Percentiles rank a stretch among this genome's conserved stretches.
These are phyloP conservation scores for Stegastes partitus DNA, from an alignment of 2,113 vertebrate genomes.

Conservation along the genomic window DNA sequence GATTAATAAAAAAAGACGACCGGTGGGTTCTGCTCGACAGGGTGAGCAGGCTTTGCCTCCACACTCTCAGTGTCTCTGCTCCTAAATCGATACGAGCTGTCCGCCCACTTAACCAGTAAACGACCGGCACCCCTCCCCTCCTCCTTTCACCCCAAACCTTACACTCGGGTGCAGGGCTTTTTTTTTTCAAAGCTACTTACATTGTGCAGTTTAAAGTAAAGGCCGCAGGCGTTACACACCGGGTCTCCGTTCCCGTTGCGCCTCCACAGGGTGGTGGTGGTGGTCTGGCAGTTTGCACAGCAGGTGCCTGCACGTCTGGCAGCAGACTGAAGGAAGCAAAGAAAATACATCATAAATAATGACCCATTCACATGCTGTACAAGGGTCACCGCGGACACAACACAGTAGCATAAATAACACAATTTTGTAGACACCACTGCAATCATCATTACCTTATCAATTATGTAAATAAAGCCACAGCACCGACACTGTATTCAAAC, in stretches of 20 bases:
- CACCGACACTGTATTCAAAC: background rate
- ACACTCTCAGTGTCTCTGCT: slow-evolving; percentile 66
- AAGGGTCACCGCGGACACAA: slow-evolving; percentile 37
- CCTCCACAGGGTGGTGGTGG: slow-evolving; percentile 98
- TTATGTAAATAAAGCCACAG: background rate
- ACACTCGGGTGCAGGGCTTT: slow-evolving; percentile 14
- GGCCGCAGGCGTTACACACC: slow-evolving; percentile 98
- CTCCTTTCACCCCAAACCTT: slow-evolving; percentile 9
- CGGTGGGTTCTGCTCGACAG: slow-evolving; percentile 83
- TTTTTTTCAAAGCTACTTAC: slow-evolving; percentile 86
- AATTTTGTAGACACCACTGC: background rate
- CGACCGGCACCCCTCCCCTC: slow-evolving; percentile 25
- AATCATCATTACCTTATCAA: background rate
- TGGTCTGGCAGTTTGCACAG: slow-evolving; percentile 99
- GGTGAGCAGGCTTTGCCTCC: slow-evolving; percentile 78
- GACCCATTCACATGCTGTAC: slow-evolving; percentile 13
- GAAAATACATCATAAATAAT: slow-evolving; percentile 50
- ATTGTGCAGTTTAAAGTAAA: slow-evolving; percentile 99
- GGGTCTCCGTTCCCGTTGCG: slow-evolving; percentile 99
- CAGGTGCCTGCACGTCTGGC: slow-evolving; percentile 98
- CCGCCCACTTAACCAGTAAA: slow-evolving; percentile 83
- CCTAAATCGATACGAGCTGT: slow-evolving; percentile 84
- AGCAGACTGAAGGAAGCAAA: slow-evolving; percentile 88
- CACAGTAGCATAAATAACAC: background rate
- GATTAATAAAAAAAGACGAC: slow-evolving; percentile 82